Base-by-base conservation (phyloP, 1,140 invertebrate species). In the Aphidius gifuensis region DNA sequence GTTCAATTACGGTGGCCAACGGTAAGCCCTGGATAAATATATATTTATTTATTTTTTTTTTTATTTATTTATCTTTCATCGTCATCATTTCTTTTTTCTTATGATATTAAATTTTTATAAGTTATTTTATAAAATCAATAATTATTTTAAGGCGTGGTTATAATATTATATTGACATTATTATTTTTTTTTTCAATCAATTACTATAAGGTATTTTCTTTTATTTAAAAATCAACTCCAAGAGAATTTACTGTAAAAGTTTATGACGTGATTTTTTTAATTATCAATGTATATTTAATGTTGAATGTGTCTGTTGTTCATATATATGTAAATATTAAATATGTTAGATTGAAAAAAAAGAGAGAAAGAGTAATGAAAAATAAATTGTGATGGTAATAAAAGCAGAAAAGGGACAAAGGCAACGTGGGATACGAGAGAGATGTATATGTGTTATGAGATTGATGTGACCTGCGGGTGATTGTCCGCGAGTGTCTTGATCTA, bases 1-100 rank as follows among this genome's bases (percentile, higher is more conserved):
- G 66, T 74, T 73, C 72, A 72, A 74, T 74, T 71, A 74, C 66
- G 65, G 62, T 53, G 49, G 60, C 62, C 48, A 62, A 43, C 56
- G 58, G 62, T 66, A 70, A 71, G 62, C 62, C 46, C 11, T 38
- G 11, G 39, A 58, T 67, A 62, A 63, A 60, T 60, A 53, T 55
- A 46, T 54, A 44, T 46, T 16, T 44, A 58, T 64, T 61, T 66
- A 32, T 23, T 59, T 43, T 38, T 42, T 56, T 42, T 32, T 9
- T 6, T 11, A 43, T 50, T 49, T 59, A 11, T 58, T 56, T 38
- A 50, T 23, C 9, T 16, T 47, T 47, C 8, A 47, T n/a, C 49
- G 8, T 56, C 54, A 40, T 45, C 42, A 56, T 21, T 43, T 56
- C 9, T 9, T 43, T 21, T 58, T 48, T 58, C 23, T 16, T 16